Conservation (phyloP, 1,140 invertebrate species). For the Lasioglossum baleicum region DNA sequence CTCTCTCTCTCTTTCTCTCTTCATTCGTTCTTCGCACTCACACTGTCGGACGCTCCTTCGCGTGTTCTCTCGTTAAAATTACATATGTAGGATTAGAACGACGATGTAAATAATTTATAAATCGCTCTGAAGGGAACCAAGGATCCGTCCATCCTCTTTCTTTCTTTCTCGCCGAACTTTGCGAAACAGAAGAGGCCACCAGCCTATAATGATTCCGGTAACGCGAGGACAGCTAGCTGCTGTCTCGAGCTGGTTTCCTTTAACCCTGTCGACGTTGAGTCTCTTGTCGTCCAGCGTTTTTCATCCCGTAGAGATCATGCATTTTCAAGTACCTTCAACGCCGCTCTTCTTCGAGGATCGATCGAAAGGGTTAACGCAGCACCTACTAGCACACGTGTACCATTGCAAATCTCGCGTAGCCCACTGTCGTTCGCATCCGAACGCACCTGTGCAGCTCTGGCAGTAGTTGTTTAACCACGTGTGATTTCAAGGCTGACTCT, state of each 20-base stretch:
- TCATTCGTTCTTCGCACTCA: background rate
- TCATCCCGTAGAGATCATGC: too few species aligned
- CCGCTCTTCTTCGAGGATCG: too few species aligned
- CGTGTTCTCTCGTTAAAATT: slow-evolving; percentile 5
- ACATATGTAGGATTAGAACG: slow-evolving; percentile 25
- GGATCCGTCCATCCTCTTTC: background rate
- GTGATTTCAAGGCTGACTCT: background rate
- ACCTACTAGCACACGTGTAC: background rate
- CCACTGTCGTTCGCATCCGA: too few species aligned
- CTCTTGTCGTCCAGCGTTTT: background rate
- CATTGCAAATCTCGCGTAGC: background rate
- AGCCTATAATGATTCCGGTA: too few species aligned
- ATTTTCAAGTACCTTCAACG: too few species aligned
- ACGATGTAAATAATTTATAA: slow-evolving; percentile 44
- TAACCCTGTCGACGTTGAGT: background rate
- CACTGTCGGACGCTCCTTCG: too few species aligned
- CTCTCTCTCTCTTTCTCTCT: too few species aligned
- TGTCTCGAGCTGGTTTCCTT: background rate
- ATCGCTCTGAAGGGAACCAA: background rate
- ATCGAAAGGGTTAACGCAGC: background rate
- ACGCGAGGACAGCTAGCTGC: background rate
- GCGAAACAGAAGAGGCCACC: background rate
- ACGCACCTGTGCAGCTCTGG: background rate
- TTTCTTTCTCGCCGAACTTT: background rate
- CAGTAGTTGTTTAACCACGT: too few species aligned